Evolutionary conservation across 2,113 vertebrate genomes (phyloP), one percentile per base, ranked within the genome.

Genomic region (Acanthisitta chloris): DNA sequence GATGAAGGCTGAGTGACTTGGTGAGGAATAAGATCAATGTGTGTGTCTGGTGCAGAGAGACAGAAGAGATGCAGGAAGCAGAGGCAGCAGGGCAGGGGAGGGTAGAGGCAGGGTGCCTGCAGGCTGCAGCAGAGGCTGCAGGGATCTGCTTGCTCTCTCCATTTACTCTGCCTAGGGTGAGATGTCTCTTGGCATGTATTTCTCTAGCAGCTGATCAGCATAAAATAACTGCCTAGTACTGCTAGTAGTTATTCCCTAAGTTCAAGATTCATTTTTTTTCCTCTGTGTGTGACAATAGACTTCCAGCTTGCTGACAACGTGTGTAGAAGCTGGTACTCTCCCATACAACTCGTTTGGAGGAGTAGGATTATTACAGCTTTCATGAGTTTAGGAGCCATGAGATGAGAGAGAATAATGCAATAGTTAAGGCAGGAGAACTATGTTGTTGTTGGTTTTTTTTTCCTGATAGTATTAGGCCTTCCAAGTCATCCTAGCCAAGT

Each of bases 221-320:
- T 46, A 52, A 71, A 49, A 29, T 76, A 24, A 45, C 70, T 74
- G 43, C 38, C 31, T 52, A 17, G 18, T 67, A 4, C 34, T 34
- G 14, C n/a, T 38, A 2, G 28, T 48, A 69, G 28, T 65, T 57
- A 54, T 36, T 88, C 36, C 26, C 7, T 31, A 49, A 67, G 19
- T n/a, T 81, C 33, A 78, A 13, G 55, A 1, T 0, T 55, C 45
- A 12, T 3, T 2, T 48, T 70, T 91, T 61, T 54, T 17, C n/a
- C 13, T 62, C 14, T 51, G 0, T 45, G 7, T 3, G 0, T 54
- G 33, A n/a, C 1, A 1, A 24, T 29, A 0, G 0, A 26, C 59
- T 73, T 89, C 17, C 17, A 71, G 33, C n/a, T 91, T 78, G 42
- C 59, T 86, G 55, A 25, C 45, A 20, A 23, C 65, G 19, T 21